Evolutionary conservation across 2,113 vertebrate genomes (phyloP).

Genomic region (Carassius auratus): DNA sequence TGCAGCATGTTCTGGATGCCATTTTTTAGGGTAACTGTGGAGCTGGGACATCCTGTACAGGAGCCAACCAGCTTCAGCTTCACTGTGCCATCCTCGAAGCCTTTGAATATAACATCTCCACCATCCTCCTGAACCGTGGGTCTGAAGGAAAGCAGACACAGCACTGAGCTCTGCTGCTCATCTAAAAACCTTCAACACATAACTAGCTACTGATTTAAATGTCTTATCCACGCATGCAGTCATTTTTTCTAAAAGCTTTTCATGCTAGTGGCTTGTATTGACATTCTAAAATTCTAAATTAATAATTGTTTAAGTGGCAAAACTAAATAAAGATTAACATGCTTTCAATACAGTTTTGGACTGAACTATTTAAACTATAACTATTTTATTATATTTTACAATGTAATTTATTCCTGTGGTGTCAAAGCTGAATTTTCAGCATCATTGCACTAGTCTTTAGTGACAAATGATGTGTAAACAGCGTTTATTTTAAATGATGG

Average conservation of each 20-base stretch:
- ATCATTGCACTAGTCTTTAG: neutral
- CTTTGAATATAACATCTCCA: slow-evolving; percentile 80
- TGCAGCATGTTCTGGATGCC: slow-evolving; percentile 84
- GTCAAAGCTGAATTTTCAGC: neutral
- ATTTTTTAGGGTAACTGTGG: slow-evolving; percentile 75
- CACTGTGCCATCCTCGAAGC: slow-evolving; percentile 78
- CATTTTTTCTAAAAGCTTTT: neutral
- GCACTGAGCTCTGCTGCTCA: neutral
- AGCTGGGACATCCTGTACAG: slow-evolving; percentile 82
- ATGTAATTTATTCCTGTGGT: too few species aligned
- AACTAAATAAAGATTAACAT: neutral
- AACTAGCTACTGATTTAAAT: neutral
- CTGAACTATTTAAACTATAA: too few species aligned
- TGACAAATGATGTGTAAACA: neutral
- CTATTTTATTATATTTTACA: too few species aligned
- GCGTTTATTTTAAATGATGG: neutral
- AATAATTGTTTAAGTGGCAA: neutral
- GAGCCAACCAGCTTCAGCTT: slow-evolving; percentile 80
- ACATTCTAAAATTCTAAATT: neutral
- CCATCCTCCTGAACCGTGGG: slow-evolving; percentile 82
- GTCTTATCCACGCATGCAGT: neutral
- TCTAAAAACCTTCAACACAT: neutral
- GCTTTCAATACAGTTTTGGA: neutral
- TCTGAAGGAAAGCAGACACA: slow-evolving; percentile 59
- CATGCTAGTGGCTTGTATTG: neutral